Evolutionary conservation across 2,113 vertebrate genomes (phyloP).

Genomic region (Protobothrops flavoviridis): DNA sequence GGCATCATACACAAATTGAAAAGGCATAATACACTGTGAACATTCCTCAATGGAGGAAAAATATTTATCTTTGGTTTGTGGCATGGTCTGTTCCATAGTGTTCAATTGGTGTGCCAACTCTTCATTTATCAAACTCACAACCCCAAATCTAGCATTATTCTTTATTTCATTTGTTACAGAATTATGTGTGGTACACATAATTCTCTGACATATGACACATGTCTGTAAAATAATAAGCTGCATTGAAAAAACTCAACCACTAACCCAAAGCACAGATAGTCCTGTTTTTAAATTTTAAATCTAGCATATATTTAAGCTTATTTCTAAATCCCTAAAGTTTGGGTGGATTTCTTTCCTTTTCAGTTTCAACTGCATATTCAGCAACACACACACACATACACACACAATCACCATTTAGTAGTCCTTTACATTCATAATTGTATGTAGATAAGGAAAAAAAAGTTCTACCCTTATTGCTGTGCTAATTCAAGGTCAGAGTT

Average conservation of each 20-base stretch:
- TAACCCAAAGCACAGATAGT: background rate
- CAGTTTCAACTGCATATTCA: constrained; percentile 14
- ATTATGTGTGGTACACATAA: constrained; percentile 2
- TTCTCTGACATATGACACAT: background rate
- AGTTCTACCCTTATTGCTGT: background rate
- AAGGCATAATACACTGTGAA: constrained; percentile 7
- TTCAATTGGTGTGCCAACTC: constrained; percentile 12
- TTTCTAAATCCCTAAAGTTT: constrained; percentile 31
- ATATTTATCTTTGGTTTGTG: constrained; percentile 40
- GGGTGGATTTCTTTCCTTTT: background rate
- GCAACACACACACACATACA: background rate
- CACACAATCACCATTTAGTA: background rate
- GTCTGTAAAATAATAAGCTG: background rate
- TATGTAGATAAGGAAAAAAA: background rate
- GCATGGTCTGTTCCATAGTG: constrained; percentile 28
- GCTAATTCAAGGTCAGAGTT: constrained; percentile 34
- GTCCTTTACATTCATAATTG: constrained; percentile 21
- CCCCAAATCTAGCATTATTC: constrained; percentile 1
- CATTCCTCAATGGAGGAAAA: constrained; percentile 25
- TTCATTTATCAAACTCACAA: constrained; percentile 37
- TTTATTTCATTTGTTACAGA: constrained; percentile 24
- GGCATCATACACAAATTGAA: constrained; percentile 16
- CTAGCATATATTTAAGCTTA: background rate
- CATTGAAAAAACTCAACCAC: background rate
- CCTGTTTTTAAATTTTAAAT: constrained; percentile 36